Evolutionary conservation across 2,113 vertebrate genomes (phyloP).

Genomic region (Colius striatus): DNA sequence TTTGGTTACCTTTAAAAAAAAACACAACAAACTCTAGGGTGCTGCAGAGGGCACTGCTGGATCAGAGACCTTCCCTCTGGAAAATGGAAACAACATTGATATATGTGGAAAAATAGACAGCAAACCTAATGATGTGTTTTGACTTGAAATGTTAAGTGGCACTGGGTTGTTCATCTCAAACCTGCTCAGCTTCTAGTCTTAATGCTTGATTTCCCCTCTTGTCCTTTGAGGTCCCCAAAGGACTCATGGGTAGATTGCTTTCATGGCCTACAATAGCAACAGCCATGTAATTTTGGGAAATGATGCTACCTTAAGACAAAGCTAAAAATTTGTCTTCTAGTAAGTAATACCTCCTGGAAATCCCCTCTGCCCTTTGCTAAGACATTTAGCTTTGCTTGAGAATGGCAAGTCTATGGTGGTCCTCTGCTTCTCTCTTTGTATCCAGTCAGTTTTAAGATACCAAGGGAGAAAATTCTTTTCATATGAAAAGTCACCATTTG

Average conservation of each 20-base stretch:
- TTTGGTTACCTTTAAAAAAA: background rate
- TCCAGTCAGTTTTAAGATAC: background rate
- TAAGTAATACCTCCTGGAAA: background rate
- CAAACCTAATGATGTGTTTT: background rate
- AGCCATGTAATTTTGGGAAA: background rate
- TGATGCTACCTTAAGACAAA: background rate
- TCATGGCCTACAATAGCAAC: background rate
- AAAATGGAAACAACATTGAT: constrained; percentile 1
- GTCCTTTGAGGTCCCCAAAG: background rate
- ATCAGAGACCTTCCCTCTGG: constrained; percentile 62
- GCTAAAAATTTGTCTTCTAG: background rate
- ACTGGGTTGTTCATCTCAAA: background rate
- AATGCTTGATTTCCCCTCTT: background rate
- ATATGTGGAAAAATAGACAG: background rate
- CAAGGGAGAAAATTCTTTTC: background rate
- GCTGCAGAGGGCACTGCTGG: constrained; percentile 37
- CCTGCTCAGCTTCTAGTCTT: background rate
- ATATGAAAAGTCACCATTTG: background rate
- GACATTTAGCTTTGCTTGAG: background rate
- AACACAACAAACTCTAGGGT: too few relatives aligned
- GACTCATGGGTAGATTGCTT: background rate
- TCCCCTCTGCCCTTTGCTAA: too few relatives aligned
- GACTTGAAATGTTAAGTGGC: background rate
- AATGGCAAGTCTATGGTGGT: background rate
- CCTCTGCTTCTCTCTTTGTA: background rate